Percentiles rank a stretch among this genome's conserved stretches.
Conservation (phyloP, 2,113 vertebrate species). For the Neolamprologus brichardi region DNA sequence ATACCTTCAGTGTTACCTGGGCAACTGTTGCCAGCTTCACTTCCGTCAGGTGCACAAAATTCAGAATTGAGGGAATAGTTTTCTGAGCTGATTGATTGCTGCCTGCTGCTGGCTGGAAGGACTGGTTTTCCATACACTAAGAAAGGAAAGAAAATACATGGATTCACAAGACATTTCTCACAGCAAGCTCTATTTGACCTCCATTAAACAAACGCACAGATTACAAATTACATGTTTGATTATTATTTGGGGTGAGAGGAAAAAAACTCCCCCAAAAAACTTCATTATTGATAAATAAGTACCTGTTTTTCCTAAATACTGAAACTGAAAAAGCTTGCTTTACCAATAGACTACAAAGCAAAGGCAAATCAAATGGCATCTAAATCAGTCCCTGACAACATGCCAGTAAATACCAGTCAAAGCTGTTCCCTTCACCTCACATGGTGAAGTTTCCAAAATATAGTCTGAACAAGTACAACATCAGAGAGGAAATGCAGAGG, state of each 20-base stretch:
- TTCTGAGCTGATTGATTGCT: constrained; percentile 47
- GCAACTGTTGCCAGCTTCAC: constrained; percentile 58
- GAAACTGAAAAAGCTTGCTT: background rate
- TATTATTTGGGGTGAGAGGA: background rate
- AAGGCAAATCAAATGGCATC: background rate
- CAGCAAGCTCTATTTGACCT: background rate
- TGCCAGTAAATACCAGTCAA: background rate
- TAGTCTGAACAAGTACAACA: background rate
- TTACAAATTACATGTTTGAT: background rate
- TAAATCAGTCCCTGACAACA: background rate
- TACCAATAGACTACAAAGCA: background rate
- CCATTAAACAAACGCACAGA: background rate
- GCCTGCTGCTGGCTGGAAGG: constrained; percentile 65
- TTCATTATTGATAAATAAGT: background rate
- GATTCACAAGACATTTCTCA: background rate
- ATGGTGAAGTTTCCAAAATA: background rate
- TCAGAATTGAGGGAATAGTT: constrained; percentile 9
- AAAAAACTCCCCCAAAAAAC: background rate
- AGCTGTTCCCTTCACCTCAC: background rate
- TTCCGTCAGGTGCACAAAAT: background rate
- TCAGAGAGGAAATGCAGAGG: background rate
- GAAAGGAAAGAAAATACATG: background rate
- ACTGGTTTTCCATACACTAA: constrained; percentile 90
- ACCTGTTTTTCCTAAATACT: background rate
- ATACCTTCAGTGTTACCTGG: constrained; percentile 10